phyloP scores from a whole-genome alignment of 2,113 vertebrate species.

The Pampusana beccarii region DNA sequence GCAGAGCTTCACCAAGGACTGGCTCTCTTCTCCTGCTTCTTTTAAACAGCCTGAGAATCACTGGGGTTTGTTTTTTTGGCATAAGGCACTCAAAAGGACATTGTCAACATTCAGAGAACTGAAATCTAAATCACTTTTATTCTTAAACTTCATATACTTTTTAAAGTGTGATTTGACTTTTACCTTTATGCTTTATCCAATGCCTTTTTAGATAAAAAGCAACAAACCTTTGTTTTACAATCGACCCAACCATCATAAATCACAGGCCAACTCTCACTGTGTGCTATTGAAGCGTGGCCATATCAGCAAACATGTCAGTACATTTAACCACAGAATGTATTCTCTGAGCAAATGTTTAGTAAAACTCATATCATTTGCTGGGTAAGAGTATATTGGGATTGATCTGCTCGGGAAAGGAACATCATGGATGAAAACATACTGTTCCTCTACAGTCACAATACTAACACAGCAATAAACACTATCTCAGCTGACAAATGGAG shows the following conservation, averaged over 20 bases:
- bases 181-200: not conserved
- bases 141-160: not conserved
- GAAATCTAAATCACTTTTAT: not conserved
- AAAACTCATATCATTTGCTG: constrained; percentile 33
- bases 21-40: constrained; percentile 1
- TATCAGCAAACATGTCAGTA: not conserved
- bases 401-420: constrained; percentile 47
- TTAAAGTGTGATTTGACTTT: not conserved
- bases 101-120: not conserved
- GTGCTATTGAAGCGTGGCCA: not conserved
- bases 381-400: constrained; percentile 24
- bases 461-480: constrained; percentile 26
- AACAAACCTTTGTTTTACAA: not conserved
- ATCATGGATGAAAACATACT: not conserved
- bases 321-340: constrained; percentile 35
- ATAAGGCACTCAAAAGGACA: not conserved
- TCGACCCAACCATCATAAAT: not conserved
- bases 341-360: constrained; percentile 51
- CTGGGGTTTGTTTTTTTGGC: not conserved
- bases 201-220: not conserved
- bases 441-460: constrained; percentile 54
- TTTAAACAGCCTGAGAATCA: constrained; percentile 23
- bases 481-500: not conserved
- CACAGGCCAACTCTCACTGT: not conserved
- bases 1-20: constrained; percentile 25